phyloP scores from a whole-genome alignment of 2,113 vertebrate genomes.

The Tretioscincus oriximinensis region DNA sequence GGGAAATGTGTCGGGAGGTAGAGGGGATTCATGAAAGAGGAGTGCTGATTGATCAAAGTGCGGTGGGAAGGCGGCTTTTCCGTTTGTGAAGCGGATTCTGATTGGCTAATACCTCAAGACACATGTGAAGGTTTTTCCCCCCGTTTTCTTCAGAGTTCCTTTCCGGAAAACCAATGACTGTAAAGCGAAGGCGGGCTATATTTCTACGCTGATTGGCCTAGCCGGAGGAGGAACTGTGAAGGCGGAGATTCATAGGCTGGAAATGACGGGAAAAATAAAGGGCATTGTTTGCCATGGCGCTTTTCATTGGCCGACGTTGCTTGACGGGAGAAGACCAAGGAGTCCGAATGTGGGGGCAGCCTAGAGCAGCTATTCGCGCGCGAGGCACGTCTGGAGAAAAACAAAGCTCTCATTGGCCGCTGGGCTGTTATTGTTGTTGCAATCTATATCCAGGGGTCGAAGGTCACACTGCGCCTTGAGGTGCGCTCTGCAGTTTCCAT shows the following conservation, averaged over 20 bases:
- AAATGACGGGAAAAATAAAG: background rate
- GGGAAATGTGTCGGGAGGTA: background rate
- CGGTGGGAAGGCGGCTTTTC: background rate
- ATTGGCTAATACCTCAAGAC: background rate
- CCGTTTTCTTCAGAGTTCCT: background rate
- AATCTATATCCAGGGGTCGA: background rate
- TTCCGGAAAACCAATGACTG: background rate
- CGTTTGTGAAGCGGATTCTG: background rate
- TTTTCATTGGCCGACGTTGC: background rate
- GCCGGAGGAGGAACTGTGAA: too few relatives aligned
- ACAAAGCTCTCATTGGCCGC: background rate
- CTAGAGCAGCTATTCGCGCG: background rate
- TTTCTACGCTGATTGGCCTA: background rate
- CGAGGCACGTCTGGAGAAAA: background rate
- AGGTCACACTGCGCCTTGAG: background rate
- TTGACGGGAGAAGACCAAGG: background rate
- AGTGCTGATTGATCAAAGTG: background rate
- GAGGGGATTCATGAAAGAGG: background rate
- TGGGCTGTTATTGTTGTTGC: background rate
- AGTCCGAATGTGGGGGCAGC: background rate
- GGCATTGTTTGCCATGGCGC: background rate
- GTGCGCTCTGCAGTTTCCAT: background rate
- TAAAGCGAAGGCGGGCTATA: background rate
- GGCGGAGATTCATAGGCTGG: background rate
- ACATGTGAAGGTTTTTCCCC: too few relatives aligned